Evolutionary conservation across 2,888 invertebrate species (phyloP).

Genomic region (Esperia sulphurella): DNA sequence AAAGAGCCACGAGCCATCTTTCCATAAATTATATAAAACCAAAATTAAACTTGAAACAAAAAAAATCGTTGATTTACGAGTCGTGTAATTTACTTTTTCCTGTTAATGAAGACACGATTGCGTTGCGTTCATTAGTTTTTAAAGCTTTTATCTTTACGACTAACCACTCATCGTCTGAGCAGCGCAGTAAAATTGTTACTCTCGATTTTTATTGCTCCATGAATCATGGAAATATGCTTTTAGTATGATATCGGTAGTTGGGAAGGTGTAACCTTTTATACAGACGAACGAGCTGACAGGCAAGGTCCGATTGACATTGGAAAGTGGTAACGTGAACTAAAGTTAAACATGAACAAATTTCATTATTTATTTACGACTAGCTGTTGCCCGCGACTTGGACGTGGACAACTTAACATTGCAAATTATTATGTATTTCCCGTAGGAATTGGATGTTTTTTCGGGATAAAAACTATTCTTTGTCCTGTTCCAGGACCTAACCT

Average conservation of each 20-base stretch:
- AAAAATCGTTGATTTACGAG: conserved; percentile 13
- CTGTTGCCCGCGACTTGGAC: too few species aligned
- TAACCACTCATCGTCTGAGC: conserved; percentile 19
- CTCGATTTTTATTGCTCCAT: conserved; percentile 8
- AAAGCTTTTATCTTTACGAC: conserved; percentile 20
- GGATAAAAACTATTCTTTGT: too few species aligned
- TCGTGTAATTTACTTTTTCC: conserved; percentile 8
- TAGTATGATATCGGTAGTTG: neutral
- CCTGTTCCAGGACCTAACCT: too few species aligned
- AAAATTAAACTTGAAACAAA: neutral
- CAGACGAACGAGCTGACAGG: neutral
- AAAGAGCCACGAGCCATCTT: neutral
- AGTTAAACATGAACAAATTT: too few species aligned
- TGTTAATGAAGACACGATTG: conserved; percentile 18
- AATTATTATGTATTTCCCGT: too few species aligned
- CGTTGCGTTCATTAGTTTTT: conserved; percentile 16
- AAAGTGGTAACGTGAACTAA: too few species aligned
- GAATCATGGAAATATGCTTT: conserved; percentile 7
- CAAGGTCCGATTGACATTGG: too few species aligned
- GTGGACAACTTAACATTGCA: too few species aligned
- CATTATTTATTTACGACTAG: too few species aligned
- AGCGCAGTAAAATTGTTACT: conserved; percentile 15
- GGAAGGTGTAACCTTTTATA: neutral
- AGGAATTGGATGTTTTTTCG: too few species aligned
- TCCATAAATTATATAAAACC: neutral